These are phyloP conservation scores for Drosophila asahinai DNA, from an alignment of 1,140 invertebrate genomes.

Conservation along the genomic window DNA sequence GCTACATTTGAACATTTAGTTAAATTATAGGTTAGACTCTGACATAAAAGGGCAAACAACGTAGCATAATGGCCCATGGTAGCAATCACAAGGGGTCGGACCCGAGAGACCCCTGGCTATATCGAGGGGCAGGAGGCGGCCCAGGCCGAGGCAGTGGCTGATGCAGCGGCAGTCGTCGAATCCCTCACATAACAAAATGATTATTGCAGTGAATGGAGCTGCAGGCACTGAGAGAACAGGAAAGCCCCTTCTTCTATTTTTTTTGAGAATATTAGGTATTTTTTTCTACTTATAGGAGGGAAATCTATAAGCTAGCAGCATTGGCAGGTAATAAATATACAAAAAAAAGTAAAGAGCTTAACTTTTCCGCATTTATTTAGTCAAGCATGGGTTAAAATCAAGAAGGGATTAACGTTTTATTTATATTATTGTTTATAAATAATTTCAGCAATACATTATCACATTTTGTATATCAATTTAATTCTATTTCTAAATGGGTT, in stretches of 20 bases:
- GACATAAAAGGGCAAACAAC: slow-evolving; percentile 84
- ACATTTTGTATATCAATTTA: no score
- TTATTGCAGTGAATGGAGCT: slow-evolving; percentile 67
- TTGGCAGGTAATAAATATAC: no score
- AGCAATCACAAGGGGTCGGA: slow-evolving; percentile 65
- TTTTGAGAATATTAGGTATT: background rate
- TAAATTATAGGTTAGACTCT: slow-evolving; percentile 81
- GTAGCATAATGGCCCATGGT: slow-evolving; percentile 78
- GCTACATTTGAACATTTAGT: slow-evolving; percentile 82
- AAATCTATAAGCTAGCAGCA: no score
- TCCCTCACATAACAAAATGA: slow-evolving; percentile 71
- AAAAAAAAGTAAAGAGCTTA: no score
- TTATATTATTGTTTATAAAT: no score
- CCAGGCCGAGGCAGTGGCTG: background rate
- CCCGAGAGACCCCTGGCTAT: slow-evolving; percentile 10
- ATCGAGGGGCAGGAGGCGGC: background rate
- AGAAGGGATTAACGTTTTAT: no score
- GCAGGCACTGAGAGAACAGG: background rate
- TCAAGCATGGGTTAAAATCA: no score
- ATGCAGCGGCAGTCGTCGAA: slow-evolving; percentile 13
- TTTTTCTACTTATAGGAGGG: no score
- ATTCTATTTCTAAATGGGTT: no score
- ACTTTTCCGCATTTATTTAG: no score
- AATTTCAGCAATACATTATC: no score
- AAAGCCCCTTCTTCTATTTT: no score